phyloP scores from a whole-genome alignment of 2,797 vertebrate genomes.

The Gymnoscopelus braueri region DNA sequence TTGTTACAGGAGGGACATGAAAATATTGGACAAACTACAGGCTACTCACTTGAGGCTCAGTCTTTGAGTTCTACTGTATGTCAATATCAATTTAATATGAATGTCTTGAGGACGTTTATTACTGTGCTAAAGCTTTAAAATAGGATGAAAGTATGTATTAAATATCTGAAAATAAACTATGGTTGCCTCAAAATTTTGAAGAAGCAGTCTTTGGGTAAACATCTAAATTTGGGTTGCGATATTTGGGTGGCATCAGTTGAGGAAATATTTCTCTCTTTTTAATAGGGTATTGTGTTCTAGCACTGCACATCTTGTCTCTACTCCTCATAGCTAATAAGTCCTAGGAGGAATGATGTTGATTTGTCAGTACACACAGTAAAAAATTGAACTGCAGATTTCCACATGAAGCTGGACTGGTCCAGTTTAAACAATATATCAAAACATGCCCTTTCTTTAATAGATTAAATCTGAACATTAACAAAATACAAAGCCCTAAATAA shows the following conservation, averaged over 20 bases:
- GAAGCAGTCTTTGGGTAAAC: conserved; percentile 8
- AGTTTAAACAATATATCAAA: too few relatives aligned
- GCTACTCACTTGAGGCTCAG: neutral
- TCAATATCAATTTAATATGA: conserved; percentile 13
- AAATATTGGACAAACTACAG: conserved; percentile 4
- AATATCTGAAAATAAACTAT: neutral
- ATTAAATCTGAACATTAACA: too few relatives aligned
- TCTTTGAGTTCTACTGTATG: conserved; percentile 26
- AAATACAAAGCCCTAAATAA: too few relatives aligned
- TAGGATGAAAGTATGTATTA: neutral
- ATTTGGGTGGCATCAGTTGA: conserved; percentile 49
- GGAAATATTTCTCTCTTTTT: conserved; percentile 46
- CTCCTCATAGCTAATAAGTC: conserved; percentile 39
- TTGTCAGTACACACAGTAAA: conserved; percentile 22
- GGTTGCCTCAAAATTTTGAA: conserved; percentile 1
- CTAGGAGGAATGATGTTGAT: conserved; percentile 48
- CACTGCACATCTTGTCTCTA: conserved; percentile 37
- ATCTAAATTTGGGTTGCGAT: neutral
- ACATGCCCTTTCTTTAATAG: too few relatives aligned
- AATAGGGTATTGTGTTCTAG: conserved; percentile 27
- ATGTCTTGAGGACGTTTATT: too few relatives aligned
- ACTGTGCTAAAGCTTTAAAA: neutral
- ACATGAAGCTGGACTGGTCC: too few relatives aligned
- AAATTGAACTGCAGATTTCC: too few relatives aligned
- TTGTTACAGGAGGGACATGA: conserved; percentile 32